These are phyloP conservation scores for Branchellion lobata DNA, from an alignment of 2,888 invertebrate genomes.

Conservation along the genomic window DNA sequence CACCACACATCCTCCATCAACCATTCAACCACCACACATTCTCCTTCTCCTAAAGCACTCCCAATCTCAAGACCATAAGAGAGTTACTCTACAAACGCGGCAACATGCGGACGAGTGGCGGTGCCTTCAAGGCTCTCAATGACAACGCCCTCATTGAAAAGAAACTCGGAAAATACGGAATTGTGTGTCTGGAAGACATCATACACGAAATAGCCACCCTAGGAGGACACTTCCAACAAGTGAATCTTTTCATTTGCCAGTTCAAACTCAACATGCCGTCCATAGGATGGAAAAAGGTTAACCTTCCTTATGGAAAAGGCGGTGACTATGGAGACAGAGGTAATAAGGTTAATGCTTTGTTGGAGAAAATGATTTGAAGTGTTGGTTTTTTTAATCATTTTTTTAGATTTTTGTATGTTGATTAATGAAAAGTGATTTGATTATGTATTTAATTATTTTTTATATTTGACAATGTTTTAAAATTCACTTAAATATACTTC, in stretches of 20 bases:
- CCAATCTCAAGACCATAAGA: conserved; percentile 1
- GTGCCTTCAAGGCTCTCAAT: not conserved
- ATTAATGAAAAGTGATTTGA: not conserved
- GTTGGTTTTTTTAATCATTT: not conserved
- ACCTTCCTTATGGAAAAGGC: conserved; percentile 23
- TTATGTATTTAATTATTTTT: no score
- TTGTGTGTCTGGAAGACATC: conserved; percentile 47
- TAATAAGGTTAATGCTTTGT: conserved; percentile 35
- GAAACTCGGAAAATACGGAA: conserved; percentile 42
- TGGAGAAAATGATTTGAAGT: conserved; percentile 37
- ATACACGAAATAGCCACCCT: conserved; percentile 44
- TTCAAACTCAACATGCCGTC: conserved; percentile 44
- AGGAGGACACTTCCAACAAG: conserved; percentile 42
- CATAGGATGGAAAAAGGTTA: conserved; percentile 42
- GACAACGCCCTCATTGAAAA: conserved; percentile 39
- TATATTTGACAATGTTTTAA: no score
- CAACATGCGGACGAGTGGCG: not conserved
- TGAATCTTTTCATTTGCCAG: conserved; percentile 45
- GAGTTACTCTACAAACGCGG: not conserved
- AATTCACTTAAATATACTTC: no score
- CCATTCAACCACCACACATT: not conserved
- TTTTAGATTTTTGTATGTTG: not conserved
- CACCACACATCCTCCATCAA: no score
- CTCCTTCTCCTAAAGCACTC: not conserved
- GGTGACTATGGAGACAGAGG: conserved; percentile 36